Evolutionary conservation across 2,888 invertebrate species (phyloP).

Genomic region (Rhaphigaster nebulosa): DNA sequence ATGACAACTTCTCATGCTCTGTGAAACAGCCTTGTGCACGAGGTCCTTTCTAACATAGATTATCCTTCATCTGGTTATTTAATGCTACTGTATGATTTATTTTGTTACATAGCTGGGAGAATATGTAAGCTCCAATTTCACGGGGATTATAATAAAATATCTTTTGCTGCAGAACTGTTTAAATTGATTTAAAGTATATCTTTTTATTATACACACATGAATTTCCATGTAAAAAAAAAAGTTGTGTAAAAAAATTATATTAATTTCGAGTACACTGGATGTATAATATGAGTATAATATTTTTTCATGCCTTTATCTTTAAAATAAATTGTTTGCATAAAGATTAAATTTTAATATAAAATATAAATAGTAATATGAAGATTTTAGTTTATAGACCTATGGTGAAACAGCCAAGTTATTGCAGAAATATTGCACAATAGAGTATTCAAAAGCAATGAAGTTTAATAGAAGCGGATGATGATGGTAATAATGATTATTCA

Average conservation of each 20-base stretch:
- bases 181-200: neutral
- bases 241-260: neutral
- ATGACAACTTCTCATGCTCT: neutral
- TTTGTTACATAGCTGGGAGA: neutral
- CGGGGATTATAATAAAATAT: too few relatives aligned
- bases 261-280: neutral
- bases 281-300: neutral
- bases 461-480: neutral
- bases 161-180: neutral
- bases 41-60: neutral
- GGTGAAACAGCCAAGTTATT: neutral
- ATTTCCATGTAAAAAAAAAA: neutral
- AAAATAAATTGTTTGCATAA: neutral
- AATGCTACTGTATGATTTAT: neutral
- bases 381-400: neutral
- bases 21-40: neutral
- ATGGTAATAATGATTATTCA: conserved; percentile 32
- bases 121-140: neutral
- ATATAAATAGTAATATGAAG: neutral
- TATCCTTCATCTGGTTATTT: neutral
- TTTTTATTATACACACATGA: neutral
- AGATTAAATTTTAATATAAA: neutral
- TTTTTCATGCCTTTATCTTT: neutral
- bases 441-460: neutral
- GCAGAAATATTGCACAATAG: neutral